Base-by-base conservation (phyloP, 1,140 invertebrate genomes). In the Drosophila dunni region DNA sequence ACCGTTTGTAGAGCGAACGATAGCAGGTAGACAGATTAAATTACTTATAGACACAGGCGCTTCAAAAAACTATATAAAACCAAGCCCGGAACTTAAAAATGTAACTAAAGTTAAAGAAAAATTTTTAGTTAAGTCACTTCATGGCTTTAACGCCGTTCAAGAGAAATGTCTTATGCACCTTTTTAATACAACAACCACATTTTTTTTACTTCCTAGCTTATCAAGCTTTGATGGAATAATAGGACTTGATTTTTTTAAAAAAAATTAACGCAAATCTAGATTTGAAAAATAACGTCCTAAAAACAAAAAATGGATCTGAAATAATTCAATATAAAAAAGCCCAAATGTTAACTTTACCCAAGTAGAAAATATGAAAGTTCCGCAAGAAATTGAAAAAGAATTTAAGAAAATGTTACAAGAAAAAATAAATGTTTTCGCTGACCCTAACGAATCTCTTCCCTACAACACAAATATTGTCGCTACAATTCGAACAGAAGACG, bases 11-110 rank as follows among this genome's bases (percentile, higher is more conserved):
- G n/a, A 13, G 4, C 24, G 50, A 15, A 34, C 24, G 24, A 33
- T 64, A 15, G 46, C 38, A 11, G 48, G 48, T 10, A 24, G 33
- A 20, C 11, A n/a, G 44, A 64, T 48, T 24, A 40, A 34, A 34
- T 34, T 60, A 10, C n/a, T 60, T 8, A 34, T 62, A 3, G 34
- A 40, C 15, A 40, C 34, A 24, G 33, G 58, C 4, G 44, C 29
- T n/a, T 53, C 10, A 5, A 53, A 64, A 11, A 53, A 63, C 8
- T 51, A 42, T 42, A 60, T 60, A 2, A 60, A 60, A 15, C 42
- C 24, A n/a, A 1, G 40, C 8, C 5, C 54, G 24, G 15, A 40
- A 20, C 24, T 42, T 17, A 57, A 42, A 40, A 13, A 57, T 17
- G 17, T 17, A 17, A 17, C 17, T 17, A 17, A 17, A 17, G 17